Conservation (phyloP, 2,113 vertebrate genomes). For the Chaetura pelagica region DNA sequence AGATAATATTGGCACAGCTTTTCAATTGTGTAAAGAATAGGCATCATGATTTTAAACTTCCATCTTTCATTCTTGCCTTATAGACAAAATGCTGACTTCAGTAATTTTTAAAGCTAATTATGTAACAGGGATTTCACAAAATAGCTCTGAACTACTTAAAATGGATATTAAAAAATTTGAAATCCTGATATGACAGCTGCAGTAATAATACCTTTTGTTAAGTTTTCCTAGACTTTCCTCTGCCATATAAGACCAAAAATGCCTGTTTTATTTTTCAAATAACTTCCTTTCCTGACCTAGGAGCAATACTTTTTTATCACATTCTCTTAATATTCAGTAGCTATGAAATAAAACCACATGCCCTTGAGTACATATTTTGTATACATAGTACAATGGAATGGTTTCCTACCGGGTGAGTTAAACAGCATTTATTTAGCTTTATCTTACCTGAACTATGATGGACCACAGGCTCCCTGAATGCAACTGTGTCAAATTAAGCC, state of each 20-base stretch:
- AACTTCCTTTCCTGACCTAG: constrained; percentile 8
- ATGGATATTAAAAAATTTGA: constrained; percentile 33
- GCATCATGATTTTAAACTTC: background rate
- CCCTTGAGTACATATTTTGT: constrained; percentile 9
- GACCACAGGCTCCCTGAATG: background rate
- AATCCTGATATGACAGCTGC: constrained; percentile 31
- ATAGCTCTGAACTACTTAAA: constrained; percentile 38
- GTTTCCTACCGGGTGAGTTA: constrained; percentile 30
- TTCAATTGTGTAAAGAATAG: constrained; percentile 4
- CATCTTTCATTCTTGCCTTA: background rate
- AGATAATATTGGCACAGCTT: constrained; percentile 4
- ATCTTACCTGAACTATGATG: background rate
- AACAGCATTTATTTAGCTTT: constrained; percentile 2
- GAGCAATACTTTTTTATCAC: constrained; percentile 44
- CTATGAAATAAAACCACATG: constrained; percentile 26
- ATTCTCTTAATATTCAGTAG: constrained; percentile 16
- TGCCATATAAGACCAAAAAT: constrained; percentile 32
- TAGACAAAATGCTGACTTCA: constrained; percentile 7
- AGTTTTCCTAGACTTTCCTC: constrained; percentile 39
- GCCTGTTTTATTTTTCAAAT: constrained; percentile 37
- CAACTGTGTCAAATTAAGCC: constrained; percentile 43
- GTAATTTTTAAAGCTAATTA: constrained; percentile 49
- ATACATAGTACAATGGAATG: constrained; percentile 2
- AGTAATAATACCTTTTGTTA: constrained; percentile 46
- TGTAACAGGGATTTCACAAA: constrained; percentile 35